These are phyloP conservation scores for Calycopis cecrops DNA, from an alignment of 1,140 invertebrate species.

Conservation along the genomic window DNA sequence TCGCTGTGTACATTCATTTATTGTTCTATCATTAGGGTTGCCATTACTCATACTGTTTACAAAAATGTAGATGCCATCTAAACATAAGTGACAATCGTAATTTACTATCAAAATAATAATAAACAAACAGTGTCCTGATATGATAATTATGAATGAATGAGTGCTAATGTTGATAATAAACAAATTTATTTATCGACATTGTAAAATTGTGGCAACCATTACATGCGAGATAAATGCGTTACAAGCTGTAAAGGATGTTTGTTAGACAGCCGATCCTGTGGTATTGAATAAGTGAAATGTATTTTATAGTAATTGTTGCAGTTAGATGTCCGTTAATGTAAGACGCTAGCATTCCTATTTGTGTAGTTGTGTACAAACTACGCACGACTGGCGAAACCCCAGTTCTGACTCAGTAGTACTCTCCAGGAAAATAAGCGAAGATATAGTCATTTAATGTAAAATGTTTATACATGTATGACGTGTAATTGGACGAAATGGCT, in stretches of 20 bases:
- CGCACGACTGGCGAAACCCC: slow-evolving; percentile 29
- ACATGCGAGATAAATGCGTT: not conserved
- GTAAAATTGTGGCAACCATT: slow-evolving; percentile 1
- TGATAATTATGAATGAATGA: too few relatives aligned
- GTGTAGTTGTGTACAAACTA: not conserved
- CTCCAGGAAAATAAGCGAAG: slow-evolving; percentile 34
- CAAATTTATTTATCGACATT: not conserved
- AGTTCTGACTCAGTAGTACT: slow-evolving; percentile 36
- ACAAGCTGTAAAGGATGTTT: not conserved
- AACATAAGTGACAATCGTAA: too few relatives aligned
- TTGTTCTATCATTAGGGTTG: slow-evolving; percentile 12
- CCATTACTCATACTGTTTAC: not conserved
- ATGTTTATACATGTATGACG: slow-evolving; percentile 36
- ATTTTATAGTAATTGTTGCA: too few relatives aligned
- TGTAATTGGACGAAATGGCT: slow-evolving; percentile 19
- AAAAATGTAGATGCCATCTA: too few relatives aligned
- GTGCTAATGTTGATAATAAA: not conserved
- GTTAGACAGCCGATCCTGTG: too few relatives aligned
- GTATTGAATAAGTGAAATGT: too few relatives aligned
- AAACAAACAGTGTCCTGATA: too few relatives aligned
- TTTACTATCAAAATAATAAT: too few relatives aligned
- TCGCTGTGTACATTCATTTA: slow-evolving; percentile 16
- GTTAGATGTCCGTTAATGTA: slow-evolving; percentile 11
- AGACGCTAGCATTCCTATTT: slow-evolving; percentile 1
- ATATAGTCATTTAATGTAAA: slow-evolving; percentile 35